Base-by-base conservation (phyloP, 2,888 invertebrate species). In the Drosophila austrosaltans region DNA sequence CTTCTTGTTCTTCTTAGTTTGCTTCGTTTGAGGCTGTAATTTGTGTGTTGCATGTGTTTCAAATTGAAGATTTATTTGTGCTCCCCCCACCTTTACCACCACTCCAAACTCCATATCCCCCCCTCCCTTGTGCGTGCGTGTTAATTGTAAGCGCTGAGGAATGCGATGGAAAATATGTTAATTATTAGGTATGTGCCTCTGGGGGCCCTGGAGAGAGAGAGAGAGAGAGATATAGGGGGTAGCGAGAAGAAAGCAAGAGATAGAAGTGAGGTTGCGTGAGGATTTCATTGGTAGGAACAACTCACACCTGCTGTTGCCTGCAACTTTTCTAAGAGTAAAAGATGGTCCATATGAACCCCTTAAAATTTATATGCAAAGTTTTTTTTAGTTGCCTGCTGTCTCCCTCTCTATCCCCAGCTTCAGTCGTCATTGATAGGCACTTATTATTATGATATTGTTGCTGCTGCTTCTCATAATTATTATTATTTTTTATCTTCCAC, bases 111-210 rank as follows among this genome's bases (percentile, higher is more conserved):
- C 30, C 7, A 8, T 22, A 16, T 25, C 39, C 57, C 25, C 39
- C 57, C 25, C 25, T 59, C 42, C 39, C 40, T 63, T 72, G 66
- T 79, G 86, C 75, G 82, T 85, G 85, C 88, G 85, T 86, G 88
- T 89, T 89, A 89, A 89, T 85, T 85, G 88, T 87, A 82, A 89
- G 88, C 86, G 86, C 89, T 86, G 82, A 75, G 89, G 85, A 86
- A 86, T 86, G 85, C 89, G 88, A 78, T 89, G 85, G 88, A 87
- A 86, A 86, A 87, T 86, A 86, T 86, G 89, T 89, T 86, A 89
- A 86, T 86, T 86, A 86, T 88, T 89, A 82, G 86, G 74, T 79
- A 76, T 77, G 73, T 78, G 87, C 89, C 74, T 66, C 75, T 69
- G 68, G 70, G 65, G 70, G 65, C 53, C 32, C 62, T 39, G 39